phyloP scores from a whole-genome alignment of 2,113 vertebrate genomes.

The Silurus meridionalis region DNA sequence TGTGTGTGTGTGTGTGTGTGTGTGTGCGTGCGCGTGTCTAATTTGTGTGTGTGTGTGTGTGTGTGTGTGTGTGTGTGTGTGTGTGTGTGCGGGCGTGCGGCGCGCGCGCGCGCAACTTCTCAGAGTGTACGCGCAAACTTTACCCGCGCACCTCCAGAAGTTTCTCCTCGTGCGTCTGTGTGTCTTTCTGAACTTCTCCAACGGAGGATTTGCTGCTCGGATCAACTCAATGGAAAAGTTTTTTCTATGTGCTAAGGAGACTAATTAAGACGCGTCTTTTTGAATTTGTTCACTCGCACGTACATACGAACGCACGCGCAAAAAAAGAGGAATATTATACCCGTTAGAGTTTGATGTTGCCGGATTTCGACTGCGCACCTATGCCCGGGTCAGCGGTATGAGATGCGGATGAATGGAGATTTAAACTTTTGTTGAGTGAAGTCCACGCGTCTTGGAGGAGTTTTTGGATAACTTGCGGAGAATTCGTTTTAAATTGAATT shows the following conservation, averaged over 20 bases:
- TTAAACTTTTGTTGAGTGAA: conserved; percentile 40
- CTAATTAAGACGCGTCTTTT: neutral
- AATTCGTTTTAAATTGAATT: neutral
- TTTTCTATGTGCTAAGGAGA: neutral
- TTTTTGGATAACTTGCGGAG: conserved; percentile 33
- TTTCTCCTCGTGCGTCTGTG: conserved; percentile 46
- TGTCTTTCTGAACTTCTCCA: conserved; percentile 31
- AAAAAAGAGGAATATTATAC: neutral
- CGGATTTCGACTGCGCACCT: conserved; percentile 36
- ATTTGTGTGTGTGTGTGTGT: conserved; percentile 43
- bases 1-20: neutral
- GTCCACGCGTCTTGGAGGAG: conserved; percentile 48
- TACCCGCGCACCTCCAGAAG: conserved; percentile 63
- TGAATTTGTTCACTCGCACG: too few species aligned
- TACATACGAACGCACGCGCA: too few species aligned
- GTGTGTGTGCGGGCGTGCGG: neutral
- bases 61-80: neutral
- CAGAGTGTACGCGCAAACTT: conserved; percentile 44
- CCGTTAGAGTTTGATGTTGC: neutral
- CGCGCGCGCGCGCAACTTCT: neutral
- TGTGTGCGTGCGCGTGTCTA: neutral
- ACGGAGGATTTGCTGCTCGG: conserved; percentile 35
- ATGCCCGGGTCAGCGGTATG: neutral
- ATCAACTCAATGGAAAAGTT: conserved; percentile 4
- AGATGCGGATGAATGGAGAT: conserved; percentile 42